Percentiles rank a stretch among this genome's conserved stretches.
Conservation (phyloP, 2,113 vertebrate genomes). For the Ornithorhynchus anatinus region DNA sequence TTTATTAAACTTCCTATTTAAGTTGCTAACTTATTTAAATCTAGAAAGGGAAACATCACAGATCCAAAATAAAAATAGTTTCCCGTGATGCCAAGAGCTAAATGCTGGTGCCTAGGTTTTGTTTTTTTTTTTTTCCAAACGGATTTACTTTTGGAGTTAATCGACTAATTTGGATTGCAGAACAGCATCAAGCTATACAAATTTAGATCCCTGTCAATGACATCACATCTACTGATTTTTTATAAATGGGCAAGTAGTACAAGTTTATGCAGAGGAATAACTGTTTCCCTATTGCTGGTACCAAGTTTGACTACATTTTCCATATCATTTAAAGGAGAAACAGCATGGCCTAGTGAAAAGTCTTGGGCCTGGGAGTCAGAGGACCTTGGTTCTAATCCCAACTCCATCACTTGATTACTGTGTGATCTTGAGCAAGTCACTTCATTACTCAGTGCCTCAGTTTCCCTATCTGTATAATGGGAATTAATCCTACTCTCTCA, state of each 20-base stretch:
- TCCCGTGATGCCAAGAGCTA: constrained; percentile 41
- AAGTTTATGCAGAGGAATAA: constrained; percentile 41
- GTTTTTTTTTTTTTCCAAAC: too few relatives aligned
- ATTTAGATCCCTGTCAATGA: constrained; percentile 27
- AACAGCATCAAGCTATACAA: constrained; percentile 49
- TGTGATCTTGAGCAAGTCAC: too few relatives aligned
- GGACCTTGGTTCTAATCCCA: too few relatives aligned
- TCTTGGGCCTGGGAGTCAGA: too few relatives aligned
- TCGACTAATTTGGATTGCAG: constrained; percentile 47
- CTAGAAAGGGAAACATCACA: constrained; percentile 59
- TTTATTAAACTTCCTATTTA: constrained; percentile 55
- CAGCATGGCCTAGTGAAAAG: too few relatives aligned
- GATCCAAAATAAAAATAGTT: constrained; percentile 54
- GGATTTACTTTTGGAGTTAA: constrained; percentile 51
- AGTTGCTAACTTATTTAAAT: constrained; percentile 53
- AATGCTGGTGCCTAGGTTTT: constrained; percentile 51
- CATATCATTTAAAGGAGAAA: not conserved
- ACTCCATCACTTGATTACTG: too few relatives aligned
- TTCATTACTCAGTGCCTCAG: too few relatives aligned
- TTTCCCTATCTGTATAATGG: too few relatives aligned
- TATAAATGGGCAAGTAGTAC: constrained; percentile 17
- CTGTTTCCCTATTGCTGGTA: not conserved
- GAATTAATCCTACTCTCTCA: too few relatives aligned
- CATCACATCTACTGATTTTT: constrained; percentile 15
- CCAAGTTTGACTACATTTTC: constrained; percentile 21